Evolutionary conservation across 2,113 vertebrate species (phyloP).

Genomic region (Anarhynchus alexandrinus): DNA sequence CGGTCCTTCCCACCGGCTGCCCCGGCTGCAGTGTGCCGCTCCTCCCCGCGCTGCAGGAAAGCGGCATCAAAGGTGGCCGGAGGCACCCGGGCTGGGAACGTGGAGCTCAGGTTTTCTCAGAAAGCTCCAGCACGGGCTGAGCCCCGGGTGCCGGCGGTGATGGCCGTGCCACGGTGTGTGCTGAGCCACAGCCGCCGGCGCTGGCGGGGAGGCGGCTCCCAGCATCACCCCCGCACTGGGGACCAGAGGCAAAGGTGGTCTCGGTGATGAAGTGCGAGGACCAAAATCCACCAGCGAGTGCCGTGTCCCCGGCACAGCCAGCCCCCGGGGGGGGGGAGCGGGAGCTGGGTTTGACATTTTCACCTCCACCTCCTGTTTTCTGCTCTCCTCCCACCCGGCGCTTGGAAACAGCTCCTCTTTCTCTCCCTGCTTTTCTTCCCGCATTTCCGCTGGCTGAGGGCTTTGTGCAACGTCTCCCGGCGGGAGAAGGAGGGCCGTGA

Average conservation of each 20-base stretch:
- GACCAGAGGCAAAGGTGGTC: not conserved
- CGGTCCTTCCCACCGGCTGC: not conserved
- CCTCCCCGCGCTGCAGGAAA: not conserved
- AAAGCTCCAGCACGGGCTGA: not conserved
- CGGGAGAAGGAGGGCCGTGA: not conserved
- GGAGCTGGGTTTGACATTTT: not conserved
- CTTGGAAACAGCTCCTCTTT: not conserved
- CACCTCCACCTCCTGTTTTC: constrained; percentile 37
- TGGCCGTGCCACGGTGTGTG: not conserved
- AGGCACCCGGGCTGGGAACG: not conserved
- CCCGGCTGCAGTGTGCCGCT: accelerated
- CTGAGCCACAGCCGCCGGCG: not conserved
- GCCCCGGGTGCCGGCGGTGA: accelerated
- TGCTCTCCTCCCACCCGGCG: not conserved
- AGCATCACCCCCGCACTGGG: accelerated
- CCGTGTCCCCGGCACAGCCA: accelerated
- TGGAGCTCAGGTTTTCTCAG: not conserved
- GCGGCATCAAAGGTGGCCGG: not conserved
- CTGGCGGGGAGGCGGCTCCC: not conserved
- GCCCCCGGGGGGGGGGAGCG: not conserved
- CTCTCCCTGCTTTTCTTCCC: not conserved
- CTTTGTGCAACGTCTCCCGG: not conserved
- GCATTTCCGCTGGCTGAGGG: not conserved
- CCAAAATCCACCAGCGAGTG: accelerated
- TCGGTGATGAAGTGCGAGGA: accelerated